phyloP scores from a whole-genome alignment of 2,797 vertebrate genomes.

The Threskiornis aethiopicus region DNA sequence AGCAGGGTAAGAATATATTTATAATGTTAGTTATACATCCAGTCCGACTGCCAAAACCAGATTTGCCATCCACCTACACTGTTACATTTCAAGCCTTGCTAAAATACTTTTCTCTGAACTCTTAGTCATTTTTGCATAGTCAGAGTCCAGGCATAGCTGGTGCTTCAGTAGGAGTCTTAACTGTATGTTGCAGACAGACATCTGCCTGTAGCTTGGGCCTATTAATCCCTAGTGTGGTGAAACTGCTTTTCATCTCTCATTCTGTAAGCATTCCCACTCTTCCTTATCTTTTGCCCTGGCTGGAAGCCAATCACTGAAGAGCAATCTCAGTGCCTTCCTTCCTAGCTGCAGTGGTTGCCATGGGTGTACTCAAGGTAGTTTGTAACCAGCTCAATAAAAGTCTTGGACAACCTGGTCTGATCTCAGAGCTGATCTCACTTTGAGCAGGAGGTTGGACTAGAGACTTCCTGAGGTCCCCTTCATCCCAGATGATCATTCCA shows the following conservation, averaged over 20 bases:
- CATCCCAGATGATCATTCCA: background rate
- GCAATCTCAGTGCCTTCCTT: background rate
- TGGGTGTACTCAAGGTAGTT: rapidly evolving
- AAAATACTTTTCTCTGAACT: background rate
- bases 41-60: background rate
- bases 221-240: background rate
- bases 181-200: background rate
- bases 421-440: background rate
- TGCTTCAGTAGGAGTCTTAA: background rate
- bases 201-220: background rate
- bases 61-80: background rate
- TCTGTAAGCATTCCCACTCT: background rate
- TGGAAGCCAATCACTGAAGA: background rate
- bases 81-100: background rate
- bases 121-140: background rate
- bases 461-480: background rate
- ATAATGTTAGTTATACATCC: background rate
- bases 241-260: background rate
- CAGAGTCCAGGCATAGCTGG: background rate
- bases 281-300: background rate
- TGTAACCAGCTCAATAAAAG: background rate
- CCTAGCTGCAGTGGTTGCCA: background rate
- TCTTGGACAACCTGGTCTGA: background rate
- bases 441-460: background rate
- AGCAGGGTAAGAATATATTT: background rate